Conservation (phyloP, 2,113 vertebrate species). For the Marmota flaviventris region DNA sequence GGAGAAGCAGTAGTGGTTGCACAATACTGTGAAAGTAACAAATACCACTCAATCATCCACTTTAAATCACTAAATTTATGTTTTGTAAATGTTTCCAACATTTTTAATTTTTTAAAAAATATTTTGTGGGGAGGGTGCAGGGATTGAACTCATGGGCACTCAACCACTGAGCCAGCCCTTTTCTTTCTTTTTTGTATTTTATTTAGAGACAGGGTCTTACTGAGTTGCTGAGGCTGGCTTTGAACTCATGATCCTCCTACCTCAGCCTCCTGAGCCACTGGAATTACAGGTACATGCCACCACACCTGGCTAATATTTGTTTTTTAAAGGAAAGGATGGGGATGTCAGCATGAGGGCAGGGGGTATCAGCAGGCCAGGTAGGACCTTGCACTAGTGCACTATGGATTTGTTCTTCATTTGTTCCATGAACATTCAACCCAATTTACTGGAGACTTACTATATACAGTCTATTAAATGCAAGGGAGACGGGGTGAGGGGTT, state of each 20-base stretch:
- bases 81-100: neutral
- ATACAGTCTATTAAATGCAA: neutral
- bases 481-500: neutral
- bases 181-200: too few relatives aligned
- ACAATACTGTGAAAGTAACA: neutral
- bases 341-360: neutral
- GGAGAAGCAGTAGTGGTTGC: neutral
- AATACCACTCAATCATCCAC: neutral
- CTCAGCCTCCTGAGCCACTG: too few relatives aligned
- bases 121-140: too few relatives aligned
- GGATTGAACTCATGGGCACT: too few relatives aligned
- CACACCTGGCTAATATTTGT: too few relatives aligned
- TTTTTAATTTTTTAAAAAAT: neutral
- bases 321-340: neutral
- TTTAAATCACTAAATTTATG: slow-evolving; percentile 3
- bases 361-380: neutral
- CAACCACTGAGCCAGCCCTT: too few relatives aligned
- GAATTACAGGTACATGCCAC: too few relatives aligned
- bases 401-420: neutral
- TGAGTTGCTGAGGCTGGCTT: too few relatives aligned
- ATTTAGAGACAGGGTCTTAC: too few relatives aligned
- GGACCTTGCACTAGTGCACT: neutral
- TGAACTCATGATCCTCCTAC: too few relatives aligned
- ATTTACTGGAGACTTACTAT: neutral
- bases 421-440: neutral